Conservation (phyloP, 2,113 vertebrate genomes). For the Morone saxatilis region DNA sequence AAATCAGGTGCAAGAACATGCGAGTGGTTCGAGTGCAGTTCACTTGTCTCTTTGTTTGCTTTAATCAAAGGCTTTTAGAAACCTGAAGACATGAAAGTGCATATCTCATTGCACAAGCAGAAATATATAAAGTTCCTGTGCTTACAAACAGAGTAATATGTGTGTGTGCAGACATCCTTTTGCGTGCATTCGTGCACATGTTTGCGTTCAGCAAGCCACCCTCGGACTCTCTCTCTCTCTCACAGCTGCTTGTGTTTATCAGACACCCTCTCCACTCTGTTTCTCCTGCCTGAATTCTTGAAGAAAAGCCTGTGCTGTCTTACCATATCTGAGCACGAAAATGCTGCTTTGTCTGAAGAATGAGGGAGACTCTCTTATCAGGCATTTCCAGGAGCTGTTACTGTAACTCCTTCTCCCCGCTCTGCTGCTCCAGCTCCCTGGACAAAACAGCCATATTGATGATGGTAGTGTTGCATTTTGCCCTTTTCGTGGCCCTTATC, state of each 20-base stretch:
- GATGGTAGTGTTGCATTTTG: constrained; percentile 4
- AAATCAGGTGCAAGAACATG: background rate
- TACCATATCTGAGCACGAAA: constrained; percentile 32
- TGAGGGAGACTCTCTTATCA: constrained; percentile 59
- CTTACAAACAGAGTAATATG: constrained; percentile 4
- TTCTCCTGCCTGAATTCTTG: constrained; percentile 63
- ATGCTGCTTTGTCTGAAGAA: constrained; percentile 51
- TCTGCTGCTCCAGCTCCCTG: constrained; percentile 25
- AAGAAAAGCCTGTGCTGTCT: constrained; percentile 53
- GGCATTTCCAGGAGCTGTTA: constrained; percentile 61
- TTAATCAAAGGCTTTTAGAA: too few relatives aligned
- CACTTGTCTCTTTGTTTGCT: background rate
- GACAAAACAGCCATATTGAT: constrained; percentile 29
- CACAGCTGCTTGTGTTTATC: constrained; percentile 78
- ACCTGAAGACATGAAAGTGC: too few relatives aligned
- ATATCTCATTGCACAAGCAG: too few relatives aligned
- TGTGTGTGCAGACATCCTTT: background rate
- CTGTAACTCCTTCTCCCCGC: constrained; percentile 8
- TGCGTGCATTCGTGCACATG: constrained; percentile 5
- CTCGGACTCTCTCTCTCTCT: constrained; percentile 39
- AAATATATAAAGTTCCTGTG: background rate
- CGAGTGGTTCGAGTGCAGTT: background rate
- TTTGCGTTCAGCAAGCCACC: constrained; percentile 39
- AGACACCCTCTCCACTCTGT: constrained; percentile 40
- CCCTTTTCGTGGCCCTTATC: constrained; percentile 36